Base-by-base conservation (phyloP, 2,113 vertebrate genomes). In the Myrmecophaga tridactyla region DNA sequence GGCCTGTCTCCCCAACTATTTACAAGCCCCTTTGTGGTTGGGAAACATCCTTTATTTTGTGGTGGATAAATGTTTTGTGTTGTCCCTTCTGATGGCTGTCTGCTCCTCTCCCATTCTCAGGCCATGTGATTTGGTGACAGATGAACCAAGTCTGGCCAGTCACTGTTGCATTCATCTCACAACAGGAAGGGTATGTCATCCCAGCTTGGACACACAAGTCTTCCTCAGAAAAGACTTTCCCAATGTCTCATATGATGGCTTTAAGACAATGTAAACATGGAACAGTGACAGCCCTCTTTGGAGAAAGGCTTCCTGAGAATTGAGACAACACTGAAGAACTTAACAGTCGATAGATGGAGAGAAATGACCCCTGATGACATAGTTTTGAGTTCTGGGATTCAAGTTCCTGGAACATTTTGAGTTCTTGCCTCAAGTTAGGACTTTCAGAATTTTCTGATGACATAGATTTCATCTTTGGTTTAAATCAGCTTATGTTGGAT, bases 391-490 rank as follows among this genome's bases (percentile, higher is more conserved):
- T 84, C 39, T 46, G 70, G 53, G 14, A 65, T 78, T 73, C 69
- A 83, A 2, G 53, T 20, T 56, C 20, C 53, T 21, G 8, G 21
- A 58, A 58, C 56, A 58, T 58, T 58, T 58, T 58, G 56, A 58
- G 56, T 58, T 31, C 36, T 86, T 87, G n/a, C 51, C 65, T 73
- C 58, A 41, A 6, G 18, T 31, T 34, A 56, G 27, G 65, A n/a
- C 8, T 72, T 41, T 23, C 29, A 41, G 51, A n/a, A 34, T 80
- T 43, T 84, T 87, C 81, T 56, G 41, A 84, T 92, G 56, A 69
- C 76, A 90, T 43, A 56, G 31, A 70, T 53, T 53, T 11, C 81
- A 11, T 43, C 41, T 89, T 96, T 88, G 70, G n/a, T 41, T 96
- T 62, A 89, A 84, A 48, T 76, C 25, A 75, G 9, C 93, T 76